Percentiles rank a stretch among this genome's conserved stretches.
Conservation (phyloP, 92 coral and sea anemone genomes). For the Siderastrea radians region DNA sequence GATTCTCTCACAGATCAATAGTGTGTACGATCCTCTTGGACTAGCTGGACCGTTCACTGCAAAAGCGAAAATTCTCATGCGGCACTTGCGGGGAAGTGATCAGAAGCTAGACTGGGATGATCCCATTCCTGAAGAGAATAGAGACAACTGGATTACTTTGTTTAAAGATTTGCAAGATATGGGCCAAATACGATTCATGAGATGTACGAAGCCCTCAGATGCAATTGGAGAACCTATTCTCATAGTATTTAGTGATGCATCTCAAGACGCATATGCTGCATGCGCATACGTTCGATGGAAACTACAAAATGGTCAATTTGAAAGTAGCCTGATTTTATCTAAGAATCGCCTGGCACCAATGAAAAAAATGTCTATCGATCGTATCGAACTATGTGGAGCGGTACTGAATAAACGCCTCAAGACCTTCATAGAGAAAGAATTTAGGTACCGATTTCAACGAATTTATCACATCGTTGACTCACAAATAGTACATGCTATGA, state of each 20-base stretch:
- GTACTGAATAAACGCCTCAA: conserved; percentile 46
- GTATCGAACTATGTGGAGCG: conserved; percentile 70
- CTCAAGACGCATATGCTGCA: conserved; percentile 71
- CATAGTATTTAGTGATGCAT: conserved; percentile 72
- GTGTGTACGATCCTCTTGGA: conserved; percentile 77
- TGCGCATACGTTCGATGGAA: conserved; percentile 73
- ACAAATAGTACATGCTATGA: too few species aligned
- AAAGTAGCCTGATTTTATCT: conserved; percentile 40
- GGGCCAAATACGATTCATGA: conserved; percentile 50
- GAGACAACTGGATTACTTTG: conserved; percentile 58
- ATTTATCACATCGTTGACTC: conserved; percentile 55
- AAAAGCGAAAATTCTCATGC: conserved; percentile 75
- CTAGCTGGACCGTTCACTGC: conserved; percentile 75
- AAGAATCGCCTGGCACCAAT: conserved; percentile 70
- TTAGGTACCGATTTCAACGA: conserved; percentile 20
- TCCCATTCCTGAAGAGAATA: conserved; percentile 48
- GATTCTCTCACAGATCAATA: conserved; percentile 73
- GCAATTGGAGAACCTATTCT: conserved; percentile 64
- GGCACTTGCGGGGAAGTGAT: conserved; percentile 60
- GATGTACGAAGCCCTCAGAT: conserved; percentile 64
- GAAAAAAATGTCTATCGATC: conserved; percentile 57
- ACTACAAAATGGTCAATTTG: conserved; percentile 27
- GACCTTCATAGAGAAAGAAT: neutral
- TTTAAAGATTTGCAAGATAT: conserved; percentile 62
- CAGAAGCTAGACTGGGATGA: conserved; percentile 9